Evolutionary conservation across 2,888 invertebrate species (phyloP), one percentile per base, ranked within the genome.

Genomic region (Falcaria lacertinaria): DNA sequence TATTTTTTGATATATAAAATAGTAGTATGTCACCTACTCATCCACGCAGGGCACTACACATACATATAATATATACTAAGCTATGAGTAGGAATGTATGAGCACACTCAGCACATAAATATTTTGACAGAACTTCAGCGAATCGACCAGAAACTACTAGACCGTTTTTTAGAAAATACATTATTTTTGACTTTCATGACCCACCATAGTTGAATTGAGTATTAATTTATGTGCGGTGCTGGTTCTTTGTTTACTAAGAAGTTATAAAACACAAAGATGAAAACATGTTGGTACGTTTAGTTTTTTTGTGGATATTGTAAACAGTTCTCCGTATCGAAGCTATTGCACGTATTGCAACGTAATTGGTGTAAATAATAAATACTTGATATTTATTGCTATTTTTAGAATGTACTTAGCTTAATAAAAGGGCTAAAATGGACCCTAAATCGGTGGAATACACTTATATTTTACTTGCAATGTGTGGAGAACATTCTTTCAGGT

Each of bases 1-100:
- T 79, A 78, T 74, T 79, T 80, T 78, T 74, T 62, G 57, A 69
- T 22, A n/a, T 37, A 64, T 66, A 65, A 73, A 78, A 73, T 57
- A 53, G 50, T 57, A 48, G n/a, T n/a, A n/a, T n/a, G n/a, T n/a
- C n/a, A n/a, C n/a, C n/a, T n/a, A n/a, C n/a, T n/a, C n/a, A n/a
- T n/a, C n/a, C n/a, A n/a, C n/a, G n/a, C 60, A 22, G 22, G 1
- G 28, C 11, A 15, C 4, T 33, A 3, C 1, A 33, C 6, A 33
- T 3, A 8, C 7, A 13, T 8, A 32, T 7, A 32, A 32, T 3
- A 33, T 11, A 33, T 33, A 33, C 33, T 11, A 13, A 14, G 13
- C 15, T 33, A 33, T 33, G 6, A 33, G 14, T 7, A 11, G 7
- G 15, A 25, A 25, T 37, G 14, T 5, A 37, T 22, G 37, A 37